Base-by-base conservation (phyloP, 2,888 invertebrate genomes). In the Laspeyria flexula region DNA sequence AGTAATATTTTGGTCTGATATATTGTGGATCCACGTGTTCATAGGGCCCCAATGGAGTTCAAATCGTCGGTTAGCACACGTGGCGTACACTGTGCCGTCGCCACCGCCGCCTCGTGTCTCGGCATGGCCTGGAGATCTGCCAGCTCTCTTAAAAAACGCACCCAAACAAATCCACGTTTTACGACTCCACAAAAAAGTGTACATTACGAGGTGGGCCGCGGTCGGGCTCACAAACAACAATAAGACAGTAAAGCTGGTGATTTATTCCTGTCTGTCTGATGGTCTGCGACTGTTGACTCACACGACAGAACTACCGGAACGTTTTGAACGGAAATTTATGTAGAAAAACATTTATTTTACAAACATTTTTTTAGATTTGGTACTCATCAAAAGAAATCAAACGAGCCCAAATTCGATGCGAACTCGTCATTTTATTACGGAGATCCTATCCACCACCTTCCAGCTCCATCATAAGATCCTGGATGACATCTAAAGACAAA, bases 131-230 rank as follows among this genome's bases (percentile, higher is more conserved):
- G 85, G 83, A 63, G 25, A 31, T 48, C 11, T 74, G 85, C 86
- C 85, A 85, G 65, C 12, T 57, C 43, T 52, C 51, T 71, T 77
- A 65, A 75, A 60, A 61, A 45, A 43, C 66, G 67, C 75, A 74
- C 77, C 80, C 78, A 81, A 82, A 83, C 82, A 80, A 79, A 77
- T 68, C 66, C 52, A 64, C 68, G 58, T 76, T 82, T 84, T 77
- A 85, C 73, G 75, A 77, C 72, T 65, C 66, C 52, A 71, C 75
- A 73, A 80, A 82, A 83, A 81, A 75, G 51, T 53, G 45, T 71
- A 74, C 62, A 65, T 70, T 62, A 66, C 65, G 68, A 71, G 48
- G 18, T 41, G 37, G 31, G 13, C 13, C 9, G 13, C 31, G 31
- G 13, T 31, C 9, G 13, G 55, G 53, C 64, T 60, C 65, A 60